Conservation (phyloP, 2,888 invertebrate species). For the Hydroisotoma schaefferi region DNA sequence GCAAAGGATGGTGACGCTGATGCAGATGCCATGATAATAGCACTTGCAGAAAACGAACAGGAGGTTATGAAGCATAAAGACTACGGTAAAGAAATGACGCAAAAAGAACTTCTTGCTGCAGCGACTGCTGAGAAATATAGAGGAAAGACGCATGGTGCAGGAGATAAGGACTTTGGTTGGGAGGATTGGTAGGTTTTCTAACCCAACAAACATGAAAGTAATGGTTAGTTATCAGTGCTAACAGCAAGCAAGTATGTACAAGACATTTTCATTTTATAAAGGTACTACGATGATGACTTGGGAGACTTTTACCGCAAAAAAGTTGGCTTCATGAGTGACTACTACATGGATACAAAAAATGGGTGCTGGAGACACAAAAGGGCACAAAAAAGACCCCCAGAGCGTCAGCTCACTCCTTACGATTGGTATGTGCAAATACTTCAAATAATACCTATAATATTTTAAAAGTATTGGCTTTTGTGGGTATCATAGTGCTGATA, state of each 20-base stretch:
- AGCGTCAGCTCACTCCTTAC: constrained; percentile 26
- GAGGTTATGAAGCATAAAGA: too few relatives aligned
- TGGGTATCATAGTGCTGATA: too few relatives aligned
- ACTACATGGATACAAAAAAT: constrained; percentile 1
- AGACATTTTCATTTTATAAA: neutral
- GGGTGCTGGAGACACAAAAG: neutral
- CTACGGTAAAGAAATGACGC: too few relatives aligned
- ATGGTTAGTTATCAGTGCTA: too few relatives aligned
- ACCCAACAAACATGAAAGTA: too few relatives aligned
- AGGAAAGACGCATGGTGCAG: too few relatives aligned
- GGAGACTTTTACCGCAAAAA: constrained; percentile 3
- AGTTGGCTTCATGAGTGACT: neutral
- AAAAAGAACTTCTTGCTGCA: too few relatives aligned
- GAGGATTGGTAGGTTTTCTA: too few relatives aligned
- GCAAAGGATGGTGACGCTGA: neutral
- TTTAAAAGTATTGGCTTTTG: neutral
- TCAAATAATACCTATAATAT: neutral
- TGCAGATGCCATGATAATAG: neutral
- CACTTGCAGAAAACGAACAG: too few relatives aligned
- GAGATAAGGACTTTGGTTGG: too few relatives aligned
- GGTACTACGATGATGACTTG: constrained; percentile 3
- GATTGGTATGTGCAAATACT: constrained; percentile 6
- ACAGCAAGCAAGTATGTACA: too few relatives aligned
- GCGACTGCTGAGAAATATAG: too few relatives aligned
- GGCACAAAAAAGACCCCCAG: neutral